These are phyloP conservation scores for Drosophila limbata DNA, from an alignment of 2,888 invertebrate species.

Conservation along the genomic window DNA sequence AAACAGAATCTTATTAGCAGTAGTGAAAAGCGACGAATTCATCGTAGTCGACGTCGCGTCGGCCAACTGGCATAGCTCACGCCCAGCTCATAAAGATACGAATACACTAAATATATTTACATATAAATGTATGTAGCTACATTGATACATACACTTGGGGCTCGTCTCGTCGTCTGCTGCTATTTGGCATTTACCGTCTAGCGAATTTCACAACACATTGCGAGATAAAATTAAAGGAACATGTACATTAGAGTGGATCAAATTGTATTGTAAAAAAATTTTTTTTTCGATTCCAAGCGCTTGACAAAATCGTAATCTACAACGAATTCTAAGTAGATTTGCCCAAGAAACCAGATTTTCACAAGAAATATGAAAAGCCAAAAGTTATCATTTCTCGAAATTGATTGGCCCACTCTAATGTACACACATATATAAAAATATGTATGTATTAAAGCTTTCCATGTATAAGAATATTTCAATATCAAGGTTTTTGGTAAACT, in stretches of 20 bases:
- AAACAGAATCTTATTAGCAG: slow-evolving; percentile 58
- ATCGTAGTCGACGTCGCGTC: slow-evolving; percentile 6
- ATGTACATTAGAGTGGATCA: background rate
- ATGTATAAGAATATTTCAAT: no score
- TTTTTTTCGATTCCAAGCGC: no score
- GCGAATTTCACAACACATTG: slow-evolving; percentile 57
- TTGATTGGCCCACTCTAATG: no score
- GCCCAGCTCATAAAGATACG: slow-evolving; percentile 70
- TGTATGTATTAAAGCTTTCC: no score
- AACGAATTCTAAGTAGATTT: no score
- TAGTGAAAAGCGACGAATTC: slow-evolving; percentile 15
- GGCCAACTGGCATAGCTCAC: slow-evolving; percentile 55
- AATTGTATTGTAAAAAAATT: no score
- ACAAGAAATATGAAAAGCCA: no score
- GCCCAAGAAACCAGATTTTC: no score
- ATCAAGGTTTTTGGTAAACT: no score
- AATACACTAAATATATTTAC: slow-evolving; percentile 15
- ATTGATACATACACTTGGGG: slow-evolving; percentile 26
- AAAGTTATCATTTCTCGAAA: no score
- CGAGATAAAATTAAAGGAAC: slow-evolving; percentile 51
- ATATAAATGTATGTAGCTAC: background rate
- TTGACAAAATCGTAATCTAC: no score
- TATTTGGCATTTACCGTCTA: slow-evolving; percentile 32
- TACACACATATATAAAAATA: no score
- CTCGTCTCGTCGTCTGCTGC: slow-evolving; percentile 46